phyloP scores from a whole-genome alignment of 2,888 invertebrate genomes.

The Cantharis nigra region DNA sequence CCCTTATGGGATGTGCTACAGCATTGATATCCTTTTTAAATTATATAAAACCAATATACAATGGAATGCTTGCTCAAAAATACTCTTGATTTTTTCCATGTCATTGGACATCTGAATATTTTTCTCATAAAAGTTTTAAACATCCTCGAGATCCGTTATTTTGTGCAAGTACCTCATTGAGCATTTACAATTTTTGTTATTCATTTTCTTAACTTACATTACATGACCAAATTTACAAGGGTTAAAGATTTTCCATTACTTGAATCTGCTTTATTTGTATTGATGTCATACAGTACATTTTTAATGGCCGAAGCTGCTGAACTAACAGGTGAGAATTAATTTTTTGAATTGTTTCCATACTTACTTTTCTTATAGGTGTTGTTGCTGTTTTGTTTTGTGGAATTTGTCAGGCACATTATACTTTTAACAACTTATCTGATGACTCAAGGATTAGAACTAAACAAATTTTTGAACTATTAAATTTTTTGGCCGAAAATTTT shows the following conservation, averaged over 20 bases:
- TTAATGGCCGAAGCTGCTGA: slow-evolving; percentile 95
- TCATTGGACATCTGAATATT: no score
- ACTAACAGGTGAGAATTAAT: slow-evolving; percentile 75
- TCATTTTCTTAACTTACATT: slow-evolving; percentile 44
- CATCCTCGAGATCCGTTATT: no score
- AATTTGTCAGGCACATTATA: slow-evolving; percentile 99
- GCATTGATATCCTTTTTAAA: slow-evolving; percentile 86
- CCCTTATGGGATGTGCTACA: slow-evolving; percentile 89
- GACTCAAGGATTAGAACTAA: slow-evolving; percentile 88
- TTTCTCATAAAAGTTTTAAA: no score
- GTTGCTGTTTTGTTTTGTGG: slow-evolving; percentile 98
- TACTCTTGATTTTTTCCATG: no score
- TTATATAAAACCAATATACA: neutral
- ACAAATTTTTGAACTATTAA: slow-evolving; percentile 89
- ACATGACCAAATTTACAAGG: slow-evolving; percentile 93
- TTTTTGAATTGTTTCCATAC: neutral
- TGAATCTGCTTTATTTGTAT: slow-evolving; percentile 94
- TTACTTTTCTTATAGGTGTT: slow-evolving; percentile 67
- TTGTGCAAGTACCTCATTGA: no score
- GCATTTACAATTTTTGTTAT: neutral
- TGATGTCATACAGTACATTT: slow-evolving; percentile 98
- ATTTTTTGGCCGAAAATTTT: slow-evolving; percentile 97
- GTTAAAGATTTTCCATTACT: slow-evolving; percentile 93
- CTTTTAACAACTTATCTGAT: slow-evolving; percentile 91
- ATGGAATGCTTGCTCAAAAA: no score